Conservation (phyloP, 1,140 invertebrate species). For the Cydia splendana region DNA sequence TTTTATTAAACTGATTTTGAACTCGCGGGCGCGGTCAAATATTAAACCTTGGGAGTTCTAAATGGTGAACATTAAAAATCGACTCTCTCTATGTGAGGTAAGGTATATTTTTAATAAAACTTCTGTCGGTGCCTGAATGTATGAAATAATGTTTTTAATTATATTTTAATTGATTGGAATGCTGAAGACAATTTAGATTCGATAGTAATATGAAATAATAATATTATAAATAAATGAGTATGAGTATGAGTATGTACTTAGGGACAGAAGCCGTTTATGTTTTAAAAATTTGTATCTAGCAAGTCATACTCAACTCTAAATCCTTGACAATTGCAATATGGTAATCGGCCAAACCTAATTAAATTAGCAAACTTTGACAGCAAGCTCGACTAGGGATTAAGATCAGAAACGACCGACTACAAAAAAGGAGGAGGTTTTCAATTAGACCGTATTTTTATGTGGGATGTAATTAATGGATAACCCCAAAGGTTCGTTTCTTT, state of each 20-base stretch:
- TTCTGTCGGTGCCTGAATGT: neutral
- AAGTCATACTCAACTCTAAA: no score
- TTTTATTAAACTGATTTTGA: conserved; percentile 11
- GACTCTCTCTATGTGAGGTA: neutral
- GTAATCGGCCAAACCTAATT: neutral
- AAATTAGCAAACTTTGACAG: neutral
- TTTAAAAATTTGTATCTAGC: no score
- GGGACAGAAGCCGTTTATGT: neutral
- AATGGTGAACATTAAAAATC: neutral
- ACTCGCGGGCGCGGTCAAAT: neutral
- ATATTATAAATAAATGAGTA: no score
- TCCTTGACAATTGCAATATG: neutral
- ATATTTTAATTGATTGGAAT: neutral
- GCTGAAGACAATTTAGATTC: neutral
- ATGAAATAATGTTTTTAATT: neutral
- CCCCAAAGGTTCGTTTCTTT: no score
- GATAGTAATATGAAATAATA: neutral
- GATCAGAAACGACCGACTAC: no score
- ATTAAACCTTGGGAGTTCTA: neutral
- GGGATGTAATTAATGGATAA: no score
- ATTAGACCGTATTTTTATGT: no score
- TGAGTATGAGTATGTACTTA: no score
- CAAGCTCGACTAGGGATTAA: neutral
- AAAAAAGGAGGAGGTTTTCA: no score
- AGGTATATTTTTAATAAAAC: neutral